Conservation (phyloP, 2,797 vertebrate species). For the Monodelphis domestica region DNA sequence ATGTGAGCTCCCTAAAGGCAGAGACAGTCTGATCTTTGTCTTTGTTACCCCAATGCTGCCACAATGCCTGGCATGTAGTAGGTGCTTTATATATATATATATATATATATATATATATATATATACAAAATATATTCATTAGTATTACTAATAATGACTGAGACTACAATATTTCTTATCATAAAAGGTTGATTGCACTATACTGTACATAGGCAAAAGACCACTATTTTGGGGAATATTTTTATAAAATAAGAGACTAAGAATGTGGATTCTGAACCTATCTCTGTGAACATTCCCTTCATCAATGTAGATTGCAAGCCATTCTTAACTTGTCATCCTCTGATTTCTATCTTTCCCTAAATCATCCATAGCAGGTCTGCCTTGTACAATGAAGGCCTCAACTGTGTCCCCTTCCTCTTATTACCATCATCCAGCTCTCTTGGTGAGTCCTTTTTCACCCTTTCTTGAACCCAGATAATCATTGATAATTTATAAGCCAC, state of each 20-base stretch:
- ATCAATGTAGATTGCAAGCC: neutral
- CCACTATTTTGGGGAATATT: neutral
- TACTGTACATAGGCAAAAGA: neutral
- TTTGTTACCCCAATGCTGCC: neutral
- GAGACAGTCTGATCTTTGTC: neutral
- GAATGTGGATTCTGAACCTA: neutral
- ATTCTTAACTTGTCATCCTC: neutral
- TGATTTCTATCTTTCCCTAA: neutral
- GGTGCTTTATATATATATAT: neutral
- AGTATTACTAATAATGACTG: neutral
- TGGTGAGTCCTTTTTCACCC: neutral
- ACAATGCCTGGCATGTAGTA: neutral
- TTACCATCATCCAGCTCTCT: neutral
- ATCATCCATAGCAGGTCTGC: neutral
- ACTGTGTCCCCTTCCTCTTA: neutral
- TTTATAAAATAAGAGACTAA: neutral
- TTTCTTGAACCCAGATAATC: neutral
- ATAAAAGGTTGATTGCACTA: neutral
- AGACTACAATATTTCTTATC: neutral
- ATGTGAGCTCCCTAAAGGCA: neutral
- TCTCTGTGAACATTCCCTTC: neutral
- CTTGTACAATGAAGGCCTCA: neutral
- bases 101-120: too few species aligned
- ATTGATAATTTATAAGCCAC: neutral
- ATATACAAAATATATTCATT: too few species aligned